Conservation (phyloP, 2,797 vertebrate genomes). For the Simalia tracyae region DNA sequence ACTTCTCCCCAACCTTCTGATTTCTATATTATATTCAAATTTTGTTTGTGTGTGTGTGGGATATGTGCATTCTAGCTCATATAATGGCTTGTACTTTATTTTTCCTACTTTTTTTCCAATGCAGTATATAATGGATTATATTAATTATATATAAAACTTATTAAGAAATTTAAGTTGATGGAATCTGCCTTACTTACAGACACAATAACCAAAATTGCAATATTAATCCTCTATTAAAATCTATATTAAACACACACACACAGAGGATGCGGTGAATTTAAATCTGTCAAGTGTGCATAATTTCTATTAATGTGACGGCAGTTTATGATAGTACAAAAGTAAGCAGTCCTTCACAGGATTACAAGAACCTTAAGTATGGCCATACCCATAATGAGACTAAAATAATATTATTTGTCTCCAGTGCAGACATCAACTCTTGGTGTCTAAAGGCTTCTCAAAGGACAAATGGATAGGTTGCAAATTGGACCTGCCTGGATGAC, state of each 20-base stretch:
- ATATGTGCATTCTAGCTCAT: not conserved
- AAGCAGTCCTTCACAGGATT: not conserved
- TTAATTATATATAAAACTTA: not conserved
- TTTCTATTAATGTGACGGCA: not conserved
- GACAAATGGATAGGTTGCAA: not conserved
- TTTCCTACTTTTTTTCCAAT: not conserved
- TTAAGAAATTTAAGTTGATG: not conserved
- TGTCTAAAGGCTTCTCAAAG: not conserved
- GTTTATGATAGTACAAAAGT: not conserved
- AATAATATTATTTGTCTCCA: not conserved
- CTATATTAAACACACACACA: not conserved
- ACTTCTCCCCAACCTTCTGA: not conserved
- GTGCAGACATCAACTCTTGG: not conserved
- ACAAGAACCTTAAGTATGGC: not conserved
- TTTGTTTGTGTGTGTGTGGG: not conserved
- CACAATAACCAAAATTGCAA: not conserved
- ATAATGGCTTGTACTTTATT: not conserved
- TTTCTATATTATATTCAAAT: not conserved
- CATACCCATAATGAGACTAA: not conserved
- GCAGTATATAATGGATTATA: not conserved
- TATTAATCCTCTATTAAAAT: not conserved
- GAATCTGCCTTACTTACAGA: not conserved
- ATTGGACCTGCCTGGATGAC: not conserved
- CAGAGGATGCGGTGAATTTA: not conserved
- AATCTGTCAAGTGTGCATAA: not conserved